Evolutionary conservation across 2,888 invertebrate genomes (phyloP), one percentile per base, ranked within the genome.

Genomic region (Caenorhabditis imperialis): DNA sequence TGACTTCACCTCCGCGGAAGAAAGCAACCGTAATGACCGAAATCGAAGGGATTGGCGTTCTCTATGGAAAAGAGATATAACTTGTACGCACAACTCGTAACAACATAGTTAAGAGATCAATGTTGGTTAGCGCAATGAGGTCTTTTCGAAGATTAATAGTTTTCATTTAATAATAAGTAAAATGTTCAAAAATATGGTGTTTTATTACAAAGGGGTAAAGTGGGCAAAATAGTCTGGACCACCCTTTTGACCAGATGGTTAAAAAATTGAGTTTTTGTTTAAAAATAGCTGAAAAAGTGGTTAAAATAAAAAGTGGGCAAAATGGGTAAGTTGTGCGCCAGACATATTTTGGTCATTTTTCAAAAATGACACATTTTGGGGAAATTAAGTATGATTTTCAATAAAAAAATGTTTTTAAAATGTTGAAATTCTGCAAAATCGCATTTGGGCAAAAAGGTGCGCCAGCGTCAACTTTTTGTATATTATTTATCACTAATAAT

Each of bases 1-100:
- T 40, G 40, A 40, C 40, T 2, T 72, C 77, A 70, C 76, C 77
- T 47, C 74, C 70, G 25, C 4, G 22, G 4, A 77, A 77, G 71
- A 77, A 77, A 61, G n/a, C 74, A 18, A 2, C 18, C 18, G 3
- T 69, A n/a, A 20, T 58, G 71, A 60, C 69, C 51, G 76, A 50
- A 4, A 18, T 71, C 60, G 77, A 77, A 47, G 77, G 77, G 51
- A n/a, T n/a, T n/a, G 12, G 53, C 38, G 6, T 5, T 6, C 18
- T 53, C 12, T 53, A 8, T 37, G 53, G 53, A 53, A 38, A 30
- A 40, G 5, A 8, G 5, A 40, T 40, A 10, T 6, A 18, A 40
- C 14, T 6, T 40, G 5, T 40, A 40, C 40, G 40, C 5, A 40
- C 14, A 6, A n/a, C 8, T 8, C 40, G 14, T 40, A 40, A 40